Evolutionary conservation across 2,888 invertebrate species (phyloP).

Genomic region (Torymus texanus): DNA sequence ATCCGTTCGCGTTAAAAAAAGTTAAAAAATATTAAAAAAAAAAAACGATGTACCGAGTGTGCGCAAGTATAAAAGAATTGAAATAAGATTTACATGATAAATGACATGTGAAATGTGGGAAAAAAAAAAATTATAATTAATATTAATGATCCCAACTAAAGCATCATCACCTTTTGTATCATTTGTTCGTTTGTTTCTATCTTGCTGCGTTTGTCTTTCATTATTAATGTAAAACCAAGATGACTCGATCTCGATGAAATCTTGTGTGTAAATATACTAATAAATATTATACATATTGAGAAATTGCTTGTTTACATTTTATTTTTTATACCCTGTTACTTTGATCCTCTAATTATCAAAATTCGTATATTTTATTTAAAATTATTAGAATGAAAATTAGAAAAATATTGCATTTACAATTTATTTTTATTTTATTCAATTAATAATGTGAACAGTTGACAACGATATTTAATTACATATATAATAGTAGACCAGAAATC

Average conservation of each 20-base stretch:
- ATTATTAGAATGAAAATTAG: too few species aligned
- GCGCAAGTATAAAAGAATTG: constrained; percentile 61
- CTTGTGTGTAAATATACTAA: constrained; percentile 73
- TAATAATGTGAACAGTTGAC: too few species aligned
- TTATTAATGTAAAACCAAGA: constrained; percentile 73
- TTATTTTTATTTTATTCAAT: too few species aligned
- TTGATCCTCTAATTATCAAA: neutral
- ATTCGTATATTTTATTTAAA: too few species aligned
- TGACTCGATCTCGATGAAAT: constrained; percentile 68
- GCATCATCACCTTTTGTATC: constrained; percentile 73
- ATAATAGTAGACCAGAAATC: too few species aligned
- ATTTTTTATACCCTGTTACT: neutral
- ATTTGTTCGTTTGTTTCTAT: constrained; percentile 74
- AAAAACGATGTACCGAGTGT: constrained; percentile 1
- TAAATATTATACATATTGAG: constrained; percentile 67
- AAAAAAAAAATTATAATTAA: constrained; percentile 56
- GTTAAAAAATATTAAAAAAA: neutral
- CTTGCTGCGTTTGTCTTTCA: constrained; percentile 74
- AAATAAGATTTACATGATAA: constrained; percentile 49
- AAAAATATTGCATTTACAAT: too few species aligned
- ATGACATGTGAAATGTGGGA: constrained; percentile 51
- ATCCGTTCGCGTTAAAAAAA: constrained; percentile 43
- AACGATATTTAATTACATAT: too few species aligned
- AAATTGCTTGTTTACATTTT: constrained; percentile 15
- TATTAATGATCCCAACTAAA: constrained; percentile 65